Percentiles rank a stretch among this genome's conserved stretches.
These are phyloP conservation scores for Sebastes hubbsi DNA, from an alignment of 2,797 vertebrate species.

Conservation along the genomic window DNA sequence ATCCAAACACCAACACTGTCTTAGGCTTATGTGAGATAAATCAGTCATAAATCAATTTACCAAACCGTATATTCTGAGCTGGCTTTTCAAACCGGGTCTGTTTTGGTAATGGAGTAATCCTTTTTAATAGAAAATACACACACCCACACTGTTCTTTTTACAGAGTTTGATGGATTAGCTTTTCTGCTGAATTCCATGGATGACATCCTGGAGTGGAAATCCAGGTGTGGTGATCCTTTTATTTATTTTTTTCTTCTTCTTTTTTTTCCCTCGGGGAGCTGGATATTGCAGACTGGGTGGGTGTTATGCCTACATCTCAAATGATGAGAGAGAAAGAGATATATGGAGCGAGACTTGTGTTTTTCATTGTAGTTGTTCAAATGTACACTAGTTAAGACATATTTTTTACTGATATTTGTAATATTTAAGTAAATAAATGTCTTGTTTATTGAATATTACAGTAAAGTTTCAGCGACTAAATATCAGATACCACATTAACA, in stretches of 20 bases:
- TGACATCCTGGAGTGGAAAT: conserved; percentile 74
- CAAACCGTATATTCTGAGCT: conserved; percentile 67
- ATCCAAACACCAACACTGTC: conserved; percentile 69
- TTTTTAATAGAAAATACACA: conserved; percentile 79
- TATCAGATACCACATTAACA: background rate
- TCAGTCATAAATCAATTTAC: conserved; percentile 83
- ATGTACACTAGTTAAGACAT: background rate
- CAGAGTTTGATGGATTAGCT: conserved; percentile 79
- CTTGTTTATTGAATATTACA: background rate
- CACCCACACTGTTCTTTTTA: conserved; percentile 60
- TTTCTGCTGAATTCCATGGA: conserved; percentile 71
- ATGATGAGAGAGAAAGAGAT: conserved; percentile 1
- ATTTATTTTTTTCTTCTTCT: background rate
- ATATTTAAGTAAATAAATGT: background rate
- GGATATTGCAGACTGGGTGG: conserved; percentile 45
- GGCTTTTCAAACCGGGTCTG: conserved; percentile 64
- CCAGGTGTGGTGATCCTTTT: conserved; percentile 74
- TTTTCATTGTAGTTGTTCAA: background rate
- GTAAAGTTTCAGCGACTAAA: background rate
- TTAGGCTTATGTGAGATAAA: conserved; percentile 70
- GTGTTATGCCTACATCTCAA: conserved; percentile 39
- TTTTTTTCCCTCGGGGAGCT: background rate
- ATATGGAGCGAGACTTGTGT: background rate
- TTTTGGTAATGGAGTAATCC: conserved; percentile 82
- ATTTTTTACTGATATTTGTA: background rate